phyloP scores from a whole-genome alignment of 1,140 invertebrate species.

The Brachionus rotundiformis region DNA sequence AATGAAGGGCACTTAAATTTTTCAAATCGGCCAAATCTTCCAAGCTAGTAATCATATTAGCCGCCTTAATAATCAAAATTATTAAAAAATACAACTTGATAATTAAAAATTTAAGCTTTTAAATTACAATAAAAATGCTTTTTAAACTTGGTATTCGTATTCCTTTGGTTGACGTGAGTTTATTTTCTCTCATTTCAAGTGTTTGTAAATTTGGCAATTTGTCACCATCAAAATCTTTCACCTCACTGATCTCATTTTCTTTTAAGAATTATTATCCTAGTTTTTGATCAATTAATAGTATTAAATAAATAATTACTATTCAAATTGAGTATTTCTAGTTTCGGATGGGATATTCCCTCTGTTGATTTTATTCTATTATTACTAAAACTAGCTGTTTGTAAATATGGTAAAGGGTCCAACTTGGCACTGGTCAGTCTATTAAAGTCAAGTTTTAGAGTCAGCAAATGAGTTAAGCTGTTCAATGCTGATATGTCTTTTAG shows the following conservation, averaged over 20 bases:
- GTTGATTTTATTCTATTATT: slow-evolving; percentile 61
- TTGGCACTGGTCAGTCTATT: slow-evolving; percentile 60
- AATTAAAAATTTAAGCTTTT: neutral
- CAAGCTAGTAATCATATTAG: slow-evolving; percentile 60
- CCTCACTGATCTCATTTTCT: slow-evolving; percentile 53
- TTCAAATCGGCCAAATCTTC: slow-evolving; percentile 58
- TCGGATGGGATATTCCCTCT: slow-evolving; percentile 61
- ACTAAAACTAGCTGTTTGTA: slow-evolving; percentile 62
- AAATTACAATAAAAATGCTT: slow-evolving; percentile 62
- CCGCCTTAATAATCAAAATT: slow-evolving; percentile 58
- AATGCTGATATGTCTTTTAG: slow-evolving; percentile 61
- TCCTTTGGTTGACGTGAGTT: slow-evolving; percentile 60
- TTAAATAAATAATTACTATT: slow-evolving; percentile 57
- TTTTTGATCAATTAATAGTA: neutral
- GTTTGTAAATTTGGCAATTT: slow-evolving; percentile 59
- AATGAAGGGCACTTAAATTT: slow-evolving; percentile 60
- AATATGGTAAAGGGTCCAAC: slow-evolving; percentile 62
- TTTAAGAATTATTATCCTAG: neutral
- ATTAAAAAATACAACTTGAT: slow-evolving; percentile 18
- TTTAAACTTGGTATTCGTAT: slow-evolving; percentile 60
- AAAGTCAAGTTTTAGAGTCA: slow-evolving; percentile 62
- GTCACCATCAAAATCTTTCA: slow-evolving; percentile 54
- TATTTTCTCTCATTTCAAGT: slow-evolving; percentile 62
- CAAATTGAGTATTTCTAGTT: slow-evolving; percentile 60
- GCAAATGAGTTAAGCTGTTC: slow-evolving; percentile 60